Evolutionary conservation across 2,797 vertebrate genomes (phyloP).

Genomic region (Tragelaphus oryx): DNA sequence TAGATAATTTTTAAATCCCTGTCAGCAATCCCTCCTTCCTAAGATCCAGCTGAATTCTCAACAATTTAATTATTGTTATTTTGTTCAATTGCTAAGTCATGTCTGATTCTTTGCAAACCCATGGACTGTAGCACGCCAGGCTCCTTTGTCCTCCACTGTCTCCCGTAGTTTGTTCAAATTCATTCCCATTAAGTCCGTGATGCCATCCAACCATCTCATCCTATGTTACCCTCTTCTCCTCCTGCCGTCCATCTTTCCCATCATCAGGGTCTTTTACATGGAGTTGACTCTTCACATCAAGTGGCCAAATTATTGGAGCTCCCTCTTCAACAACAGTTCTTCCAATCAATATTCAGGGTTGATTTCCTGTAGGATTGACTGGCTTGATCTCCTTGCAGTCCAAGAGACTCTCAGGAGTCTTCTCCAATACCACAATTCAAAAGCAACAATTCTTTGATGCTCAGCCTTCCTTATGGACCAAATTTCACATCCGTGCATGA

Average conservation of each 20-base stretch:
- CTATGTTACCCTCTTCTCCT: not conserved
- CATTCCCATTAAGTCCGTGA: not conserved
- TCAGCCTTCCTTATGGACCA: not conserved
- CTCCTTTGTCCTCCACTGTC: not conserved
- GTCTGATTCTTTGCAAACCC: not conserved
- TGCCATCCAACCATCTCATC: not conserved
- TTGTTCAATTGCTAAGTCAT: not conserved
- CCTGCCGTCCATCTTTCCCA: not conserved
- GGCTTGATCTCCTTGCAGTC: not conserved
- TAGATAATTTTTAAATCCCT: not conserved
- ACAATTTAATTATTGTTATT: not conserved
- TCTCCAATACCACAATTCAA: not conserved
- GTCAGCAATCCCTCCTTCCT: not conserved
- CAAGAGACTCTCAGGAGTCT: not conserved
- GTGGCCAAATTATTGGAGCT: not conserved
- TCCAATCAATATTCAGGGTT: not conserved
- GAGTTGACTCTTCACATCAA: not conserved
- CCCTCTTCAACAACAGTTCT: not conserved
- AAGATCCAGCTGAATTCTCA: not conserved
- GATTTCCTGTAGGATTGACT: not conserved
- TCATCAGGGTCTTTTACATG: not conserved
- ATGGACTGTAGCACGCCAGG: not conserved
- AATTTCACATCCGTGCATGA: not conserved
- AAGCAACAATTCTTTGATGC: not conserved
- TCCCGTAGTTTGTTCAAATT: not conserved